A percentile compares a stretch with the other conserved stretches of the same genome.
Evolutionary conservation across 2,888 invertebrate species (phyloP).

Genomic region (Diaphora mendica): DNA sequence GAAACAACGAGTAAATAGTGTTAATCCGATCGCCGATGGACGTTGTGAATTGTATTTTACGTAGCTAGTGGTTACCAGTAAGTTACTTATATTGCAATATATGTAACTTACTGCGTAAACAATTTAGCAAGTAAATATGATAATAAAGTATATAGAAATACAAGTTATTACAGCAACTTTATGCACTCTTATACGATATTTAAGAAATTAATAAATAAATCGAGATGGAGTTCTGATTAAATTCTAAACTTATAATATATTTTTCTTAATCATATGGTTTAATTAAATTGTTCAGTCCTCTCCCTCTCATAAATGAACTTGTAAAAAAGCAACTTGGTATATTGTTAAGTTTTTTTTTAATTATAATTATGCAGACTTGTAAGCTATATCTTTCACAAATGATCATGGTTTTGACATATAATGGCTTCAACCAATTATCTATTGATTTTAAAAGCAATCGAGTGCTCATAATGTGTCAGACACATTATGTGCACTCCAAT

Average conservation of each 20-base stretch:
- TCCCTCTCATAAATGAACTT: too few relatives aligned
- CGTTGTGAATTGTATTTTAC: slow-evolving; percentile 44
- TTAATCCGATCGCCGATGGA: slow-evolving; percentile 71
- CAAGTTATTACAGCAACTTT: too few relatives aligned
- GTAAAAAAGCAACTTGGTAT: too few relatives aligned
- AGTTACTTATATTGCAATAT: not conserved
- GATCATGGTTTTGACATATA: not conserved
- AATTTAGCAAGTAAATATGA: not conserved
- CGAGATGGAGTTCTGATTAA: not conserved
- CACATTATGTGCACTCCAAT: not conserved
- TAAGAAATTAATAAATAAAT: too few relatives aligned
- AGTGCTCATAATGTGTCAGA: not conserved
- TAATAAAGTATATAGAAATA: too few relatives aligned
- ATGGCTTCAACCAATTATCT: not conserved
- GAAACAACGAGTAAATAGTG: slow-evolving; percentile 74
- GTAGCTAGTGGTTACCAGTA: slow-evolving; percentile 19
- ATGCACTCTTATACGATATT: too few relatives aligned
- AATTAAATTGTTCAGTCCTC: too few relatives aligned
- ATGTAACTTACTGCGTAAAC: not conserved
- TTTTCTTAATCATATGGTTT: too few relatives aligned
- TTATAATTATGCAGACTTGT: not conserved
- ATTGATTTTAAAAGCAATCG: not conserved
- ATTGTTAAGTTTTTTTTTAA: not conserved
- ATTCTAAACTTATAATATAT: not conserved
- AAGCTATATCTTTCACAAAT: not conserved